These are phyloP conservation scores for Psittacara wagleri DNA, from an alignment of 2,113 vertebrate species.

Conservation along the genomic window DNA sequence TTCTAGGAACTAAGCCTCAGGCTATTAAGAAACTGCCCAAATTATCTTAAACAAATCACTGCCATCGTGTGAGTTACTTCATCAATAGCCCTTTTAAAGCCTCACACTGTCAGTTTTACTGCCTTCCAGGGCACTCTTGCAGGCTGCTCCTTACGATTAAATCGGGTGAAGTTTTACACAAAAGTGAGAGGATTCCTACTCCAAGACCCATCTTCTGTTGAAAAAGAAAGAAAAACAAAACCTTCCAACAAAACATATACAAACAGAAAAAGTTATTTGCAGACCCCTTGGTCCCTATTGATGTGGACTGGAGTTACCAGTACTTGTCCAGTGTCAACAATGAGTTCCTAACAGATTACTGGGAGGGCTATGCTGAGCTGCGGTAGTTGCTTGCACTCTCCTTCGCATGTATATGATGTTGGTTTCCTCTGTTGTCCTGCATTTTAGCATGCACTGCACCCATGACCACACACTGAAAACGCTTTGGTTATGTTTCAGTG, in stretches of 20 bases:
- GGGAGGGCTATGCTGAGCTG: background rate
- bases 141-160: background rate
- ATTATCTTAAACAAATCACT: background rate
- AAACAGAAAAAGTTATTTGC: background rate
- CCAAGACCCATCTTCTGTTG: background rate
- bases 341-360: background rate
- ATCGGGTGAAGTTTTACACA: background rate
- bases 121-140: background rate
- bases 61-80: background rate
- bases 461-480: background rate
- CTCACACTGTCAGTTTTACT: background rate
- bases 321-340: background rate
- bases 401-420: background rate
- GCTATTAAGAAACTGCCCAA: background rate
- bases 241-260: background rate
- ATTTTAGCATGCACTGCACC: background rate
- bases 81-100: background rate
- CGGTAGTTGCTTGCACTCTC: background rate
- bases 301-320: background rate
- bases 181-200: background rate
- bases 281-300: background rate
- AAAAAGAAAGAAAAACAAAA: background rate
- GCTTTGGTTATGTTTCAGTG: background rate
- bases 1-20: background rate
- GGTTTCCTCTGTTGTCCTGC: background rate